Base-by-base conservation (phyloP, 2,113 vertebrate species). In the Rhizomys pruinosus region DNA sequence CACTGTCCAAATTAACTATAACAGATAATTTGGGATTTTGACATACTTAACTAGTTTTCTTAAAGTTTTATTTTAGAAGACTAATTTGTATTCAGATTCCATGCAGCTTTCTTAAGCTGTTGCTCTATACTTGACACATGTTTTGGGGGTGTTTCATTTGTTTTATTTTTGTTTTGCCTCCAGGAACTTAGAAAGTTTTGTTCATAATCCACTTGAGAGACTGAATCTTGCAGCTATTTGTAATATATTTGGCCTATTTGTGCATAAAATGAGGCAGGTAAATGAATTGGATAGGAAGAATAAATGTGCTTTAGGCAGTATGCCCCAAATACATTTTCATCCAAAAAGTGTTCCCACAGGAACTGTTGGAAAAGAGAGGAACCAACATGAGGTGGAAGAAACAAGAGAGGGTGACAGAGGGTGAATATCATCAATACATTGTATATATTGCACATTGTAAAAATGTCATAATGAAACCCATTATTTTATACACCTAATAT, bases 191-290 rank as follows among this genome's bases (percentile, higher is more conserved):
- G 68, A 96, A 42, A 84, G n/a, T 16, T 61, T 77, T 61, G 17
- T 59, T 20, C 5, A 44, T 94, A 39, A 93, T 96, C 84, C 88
- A 89, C 55, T 93, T 93, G 96, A 84, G 89, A 94, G 47, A 97
- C 81, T 96, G 96, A 97, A 79, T 84, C 69, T 82, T 93, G 78
- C 77, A 63, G 42, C 77, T 94, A 73, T 87, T 95, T 94, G 71
- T 93, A 94, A 63, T 47, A 88, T 76, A 84, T 80, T 92, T 82
- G 92, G 64, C n/a, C 64, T 90, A 25, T 92, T 94, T 93, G 81
- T 87, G 84, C 90, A 93, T 84, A 64, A 94, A 94, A 81, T 94
- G 73, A 95, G 72, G 57, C 88, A 95, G 93, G 85, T 92, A 84
- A 97, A 81, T 80, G 37, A 92, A 92, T 90, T 94, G 37, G 81